A percentile compares a stretch with the other conserved stretches of the same genome.
Conservation (phyloP, 2,888 invertebrate genomes). For the Drosophila leonis region DNA sequence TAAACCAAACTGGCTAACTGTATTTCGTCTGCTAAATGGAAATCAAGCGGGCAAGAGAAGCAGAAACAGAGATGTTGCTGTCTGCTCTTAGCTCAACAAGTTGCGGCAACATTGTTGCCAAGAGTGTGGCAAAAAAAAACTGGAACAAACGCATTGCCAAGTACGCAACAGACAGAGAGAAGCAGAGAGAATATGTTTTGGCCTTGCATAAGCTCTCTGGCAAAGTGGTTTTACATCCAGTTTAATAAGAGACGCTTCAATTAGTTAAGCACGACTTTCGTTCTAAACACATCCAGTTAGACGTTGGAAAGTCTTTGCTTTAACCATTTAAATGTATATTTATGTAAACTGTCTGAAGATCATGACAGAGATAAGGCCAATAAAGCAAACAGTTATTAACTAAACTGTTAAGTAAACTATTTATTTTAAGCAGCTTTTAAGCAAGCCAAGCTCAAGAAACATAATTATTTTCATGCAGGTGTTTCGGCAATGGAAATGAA, state of each 20-base stretch:
- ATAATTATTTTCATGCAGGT: not conserved
- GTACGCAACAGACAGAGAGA: not conserved
- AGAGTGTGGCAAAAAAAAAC: constrained; percentile 42
- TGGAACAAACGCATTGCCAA: constrained; percentile 61
- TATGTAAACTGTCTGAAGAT: constrained; percentile 6
- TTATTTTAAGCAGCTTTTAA: constrained; percentile 1
- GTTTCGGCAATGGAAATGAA: not conserved
- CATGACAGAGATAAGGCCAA: not conserved
- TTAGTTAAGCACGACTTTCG: constrained; percentile 37
- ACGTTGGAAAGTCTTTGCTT: constrained; percentile 9
- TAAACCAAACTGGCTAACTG: constrained; percentile 57
- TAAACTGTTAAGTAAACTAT: constrained; percentile 5
- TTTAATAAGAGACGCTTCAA: constrained; percentile 10
- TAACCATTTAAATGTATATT: constrained; percentile 1
- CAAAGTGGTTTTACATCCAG: constrained; percentile 24
- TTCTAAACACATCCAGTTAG: constrained; percentile 25
- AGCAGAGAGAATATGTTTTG: constrained; percentile 30
- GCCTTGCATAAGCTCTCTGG: constrained; percentile 38
- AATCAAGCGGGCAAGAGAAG: constrained; percentile 3
- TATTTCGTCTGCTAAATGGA: constrained; percentile 21
- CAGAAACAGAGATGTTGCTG: not conserved
- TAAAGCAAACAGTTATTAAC: constrained; percentile 1
- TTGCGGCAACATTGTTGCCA: constrained; percentile 75
- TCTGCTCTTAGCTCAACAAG: constrained; percentile 48
- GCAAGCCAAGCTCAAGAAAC: not conserved